phyloP scores from a whole-genome alignment of 53 echinoderm and acorn worm genomes.

The Hippasteria phrygiana region DNA sequence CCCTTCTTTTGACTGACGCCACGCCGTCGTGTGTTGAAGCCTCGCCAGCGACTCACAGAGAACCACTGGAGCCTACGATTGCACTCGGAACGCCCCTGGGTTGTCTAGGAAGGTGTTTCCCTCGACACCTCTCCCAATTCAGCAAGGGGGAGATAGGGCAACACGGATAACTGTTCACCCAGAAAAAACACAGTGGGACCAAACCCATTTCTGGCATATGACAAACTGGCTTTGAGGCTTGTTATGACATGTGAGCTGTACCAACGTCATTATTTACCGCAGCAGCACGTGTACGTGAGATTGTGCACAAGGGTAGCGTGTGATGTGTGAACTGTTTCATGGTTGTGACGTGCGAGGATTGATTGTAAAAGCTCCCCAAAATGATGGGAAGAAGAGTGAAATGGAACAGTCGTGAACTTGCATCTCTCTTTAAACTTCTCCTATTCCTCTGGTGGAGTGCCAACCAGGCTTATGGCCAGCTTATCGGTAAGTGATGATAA shows the following conservation, averaged over 20 bases:
- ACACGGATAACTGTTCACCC: neutral
- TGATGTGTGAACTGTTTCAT: constrained; percentile 10
- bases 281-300: neutral
- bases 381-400: constrained; percentile 12
- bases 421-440: constrained; percentile 10
- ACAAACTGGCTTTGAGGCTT: constrained; percentile 37
- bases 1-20: constrained; percentile 49
- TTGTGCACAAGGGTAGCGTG: no score
- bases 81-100: constrained; percentile 35
- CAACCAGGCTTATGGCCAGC: constrained; percentile 29
- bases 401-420: constrained; percentile 61
- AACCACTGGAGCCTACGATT: neutral
- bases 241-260: constrained; percentile 30
- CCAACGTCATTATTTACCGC: constrained; percentile 7
- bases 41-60: constrained; percentile 13
- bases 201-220: constrained; percentile 37
- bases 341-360: neutral
- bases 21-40: constrained; percentile 40
- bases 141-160: neutral
- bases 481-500: constrained; percentile 55
- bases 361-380: neutral
- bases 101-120: constrained; percentile 46
- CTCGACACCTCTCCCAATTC: constrained; percentile 34
- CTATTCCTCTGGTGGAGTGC: constrained; percentile 43
- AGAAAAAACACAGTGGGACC: constrained; percentile 28